Percentiles rank a stretch among this genome's conserved stretches.
These are phyloP conservation scores for Actinemys pallida DNA, from an alignment of 2,113 vertebrate species.

Conservation along the genomic window DNA sequence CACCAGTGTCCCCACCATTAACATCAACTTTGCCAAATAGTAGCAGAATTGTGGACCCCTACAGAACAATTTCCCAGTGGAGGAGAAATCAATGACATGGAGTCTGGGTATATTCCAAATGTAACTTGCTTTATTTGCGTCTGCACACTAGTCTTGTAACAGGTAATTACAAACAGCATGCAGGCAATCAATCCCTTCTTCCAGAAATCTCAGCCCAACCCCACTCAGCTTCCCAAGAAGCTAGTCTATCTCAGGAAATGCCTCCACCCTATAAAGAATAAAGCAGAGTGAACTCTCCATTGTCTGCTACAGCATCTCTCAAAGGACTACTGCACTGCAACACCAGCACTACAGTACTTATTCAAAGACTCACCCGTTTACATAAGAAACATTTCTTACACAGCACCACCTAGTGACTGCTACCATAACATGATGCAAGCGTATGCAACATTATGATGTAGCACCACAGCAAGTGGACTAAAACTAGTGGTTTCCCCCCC, in stretches of 20 bases:
- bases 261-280: neutral
- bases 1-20: neutral
- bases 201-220: neutral
- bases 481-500: neutral
- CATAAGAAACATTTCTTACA: neutral
- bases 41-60: neutral
- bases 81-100: neutral
- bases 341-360: neutral
- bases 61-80: neutral
- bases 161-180: neutral
- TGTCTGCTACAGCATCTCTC: neutral
- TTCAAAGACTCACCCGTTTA: neutral
- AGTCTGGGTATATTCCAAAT: neutral
- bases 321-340: neutral
- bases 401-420: constrained; percentile 58
- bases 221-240: neutral
- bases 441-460: neutral
- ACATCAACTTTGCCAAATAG: neutral
- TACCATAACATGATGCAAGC: neutral
- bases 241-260: neutral
- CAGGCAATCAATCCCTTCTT: neutral
- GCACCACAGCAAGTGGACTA: neutral
- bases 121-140: neutral
- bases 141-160: neutral
- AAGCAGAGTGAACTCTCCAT: neutral